Evolutionary conservation across 2,888 invertebrate species (phyloP).

Genomic region (Rutpela maculata): DNA sequence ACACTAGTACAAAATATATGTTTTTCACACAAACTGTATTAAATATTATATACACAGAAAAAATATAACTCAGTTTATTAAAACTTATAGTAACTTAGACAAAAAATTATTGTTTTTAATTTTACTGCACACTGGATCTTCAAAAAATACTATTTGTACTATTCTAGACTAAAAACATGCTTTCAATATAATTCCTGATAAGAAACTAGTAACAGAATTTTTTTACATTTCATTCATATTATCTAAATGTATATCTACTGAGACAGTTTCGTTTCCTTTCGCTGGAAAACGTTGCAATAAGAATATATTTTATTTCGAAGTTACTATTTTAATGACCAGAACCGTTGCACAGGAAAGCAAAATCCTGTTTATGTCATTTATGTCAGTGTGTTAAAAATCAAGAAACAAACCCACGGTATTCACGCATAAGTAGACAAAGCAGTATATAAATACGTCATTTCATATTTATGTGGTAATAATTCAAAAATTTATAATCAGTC

Average conservation of each 20-base stretch:
- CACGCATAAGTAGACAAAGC: slow-evolving; percentile 63
- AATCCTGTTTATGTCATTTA: slow-evolving; percentile 42
- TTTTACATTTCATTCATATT: slow-evolving; percentile 8
- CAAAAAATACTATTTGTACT: no score
- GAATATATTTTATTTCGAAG: slow-evolving; percentile 29
- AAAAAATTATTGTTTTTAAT: no score
- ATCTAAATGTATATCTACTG: slow-evolving; percentile 9
- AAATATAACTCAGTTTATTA: no score
- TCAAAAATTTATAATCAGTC: slow-evolving; percentile 70
- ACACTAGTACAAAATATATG: no score
- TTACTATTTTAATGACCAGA: slow-evolving; percentile 33
- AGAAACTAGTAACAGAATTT: neutral
- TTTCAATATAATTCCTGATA: neutral
- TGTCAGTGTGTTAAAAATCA: slow-evolving; percentile 40
- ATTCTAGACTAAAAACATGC: no score
- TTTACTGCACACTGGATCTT: no score
- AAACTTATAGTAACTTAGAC: no score
- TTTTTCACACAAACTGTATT: no score
- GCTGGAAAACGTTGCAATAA: neutral
- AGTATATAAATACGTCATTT: slow-evolving; percentile 68
- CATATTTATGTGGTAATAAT: slow-evolving; percentile 70
- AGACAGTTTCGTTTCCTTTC: neutral
- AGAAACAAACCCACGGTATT: slow-evolving; percentile 52
- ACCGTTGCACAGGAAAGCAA: slow-evolving; percentile 34
- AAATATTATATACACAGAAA: no score